These are phyloP conservation scores for Thunnus albacares DNA, from an alignment of 2,797 vertebrate species.

Conservation along the genomic window DNA sequence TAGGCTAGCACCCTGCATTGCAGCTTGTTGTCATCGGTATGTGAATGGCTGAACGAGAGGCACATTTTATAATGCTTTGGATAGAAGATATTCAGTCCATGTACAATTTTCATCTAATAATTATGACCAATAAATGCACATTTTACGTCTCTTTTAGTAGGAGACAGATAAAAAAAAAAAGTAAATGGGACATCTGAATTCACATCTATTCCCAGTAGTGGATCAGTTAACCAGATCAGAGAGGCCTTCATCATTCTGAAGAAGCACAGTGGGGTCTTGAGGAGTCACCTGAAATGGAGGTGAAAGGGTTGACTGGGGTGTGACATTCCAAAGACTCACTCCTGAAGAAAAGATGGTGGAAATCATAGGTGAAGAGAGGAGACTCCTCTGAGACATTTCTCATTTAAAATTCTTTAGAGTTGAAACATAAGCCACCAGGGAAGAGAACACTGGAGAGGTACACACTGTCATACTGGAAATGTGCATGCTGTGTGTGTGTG, in stretches of 20 bases:
- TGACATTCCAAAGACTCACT: conserved; percentile 70
- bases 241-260: conserved; percentile 65
- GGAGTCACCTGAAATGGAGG: conserved; percentile 36
- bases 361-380: conserved; percentile 69
- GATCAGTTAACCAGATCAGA: conserved; percentile 79
- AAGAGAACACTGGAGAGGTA: not conserved
- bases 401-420: conserved; percentile 15
- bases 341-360: conserved; percentile 25
- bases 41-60: no score
- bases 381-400: conserved; percentile 22
- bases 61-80: no score
- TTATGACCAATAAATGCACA: not conserved
- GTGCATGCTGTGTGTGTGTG: not conserved
- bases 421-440: conserved; percentile 1
- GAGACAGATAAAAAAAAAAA: not conserved
- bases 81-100: no score
- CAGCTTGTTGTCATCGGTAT: no score
- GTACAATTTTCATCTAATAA: no score
- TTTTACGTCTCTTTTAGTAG: not conserved
- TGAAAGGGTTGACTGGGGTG: conserved; percentile 61
- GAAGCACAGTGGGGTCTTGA: conserved; percentile 52
- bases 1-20: no score
- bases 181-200: not conserved
- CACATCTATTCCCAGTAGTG: conserved; percentile 41
- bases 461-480: not conserved